Base-by-base conservation (phyloP, 2,888 invertebrate genomes). In the Podabrus alpinus region DNA sequence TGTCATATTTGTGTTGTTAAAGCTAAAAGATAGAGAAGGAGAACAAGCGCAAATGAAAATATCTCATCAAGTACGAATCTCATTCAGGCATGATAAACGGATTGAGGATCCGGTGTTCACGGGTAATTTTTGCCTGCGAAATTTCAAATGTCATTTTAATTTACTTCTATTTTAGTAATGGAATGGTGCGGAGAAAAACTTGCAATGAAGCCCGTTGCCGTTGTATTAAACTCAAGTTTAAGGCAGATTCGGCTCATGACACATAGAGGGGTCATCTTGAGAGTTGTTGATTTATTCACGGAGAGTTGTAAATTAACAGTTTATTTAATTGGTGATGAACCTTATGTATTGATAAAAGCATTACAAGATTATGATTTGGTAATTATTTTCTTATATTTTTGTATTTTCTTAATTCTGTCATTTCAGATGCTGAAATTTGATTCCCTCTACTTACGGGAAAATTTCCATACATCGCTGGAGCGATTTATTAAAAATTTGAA, bases 351-450 rank as follows among this genome's bases (percentile, higher is more conserved):
- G 66, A 76, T 91, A 45, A 86, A 87, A 76, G 85, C 88, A 25
- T 82, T 84, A 13, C 87, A 89, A 76, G 89, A 90, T 79, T 90
- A 90, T 79, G 91, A 91, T 84, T 83, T 90, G 84, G 89, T 90
- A 83, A 81, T 78, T 73, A 62, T 16, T 13, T 7, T 59, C 7
- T 9, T 2, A 17, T 17, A 11, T 59, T 68, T 67, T 15, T 21
- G n/a, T 15, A 71, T 68, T 69, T 21, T 72, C 15, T 10, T 29
- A 16, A 71, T 16, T 72, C 68, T 66, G 67, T 59, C 61, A 72
- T 81, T 82, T 25, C 81, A 89, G 88, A 86, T 89, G 7, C 79
- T 90, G 16, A 84, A 86, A 78, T 90, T 90, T 81, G 88, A 88
- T 73, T 85, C 85, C 3, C 80, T 84, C 7, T 86, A 84, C 69